Base-by-base conservation (phyloP, 2,797 vertebrate genomes). In the Oryzias dopingdopingensis region DNA sequence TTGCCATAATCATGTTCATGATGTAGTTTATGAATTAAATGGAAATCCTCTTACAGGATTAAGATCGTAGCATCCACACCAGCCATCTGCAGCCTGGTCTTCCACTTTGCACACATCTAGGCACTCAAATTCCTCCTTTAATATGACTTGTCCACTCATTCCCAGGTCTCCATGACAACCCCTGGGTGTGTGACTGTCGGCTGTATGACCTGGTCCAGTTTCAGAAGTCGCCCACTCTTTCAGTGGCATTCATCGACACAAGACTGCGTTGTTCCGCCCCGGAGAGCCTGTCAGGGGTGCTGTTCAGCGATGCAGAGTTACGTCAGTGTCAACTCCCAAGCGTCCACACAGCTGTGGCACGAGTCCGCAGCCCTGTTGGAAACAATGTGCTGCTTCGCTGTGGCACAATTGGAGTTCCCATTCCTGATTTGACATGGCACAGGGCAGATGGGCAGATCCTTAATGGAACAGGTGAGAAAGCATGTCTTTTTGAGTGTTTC, bases 81-180 rank as follows among this genome's bases (percentile, higher is more conserved):
- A 65, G 52, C 84, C 83, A 87, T 88, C 88, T 87, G 87, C 80
- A 82, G 63, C 60, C 74, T 67, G 62, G 32, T 78, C 77, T 72
- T 56, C 79, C 60, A 57, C 56, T 76, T 71, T 62, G 63, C 22
- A 49, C 61, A 70, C 80, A 85, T 74, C 82, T 76, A 75, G 75
- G 75, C 12, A 14, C 42, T 66, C 1, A 2, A 70, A 56, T 72
- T 74, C 10, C 50, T 62, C 45, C 53, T 64, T 48, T 76, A 67
- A 16, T 56, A 53, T 80, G 62, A 70, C 55, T 52, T 83, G 14
- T 83, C 20, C 10, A 26, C 55, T 77, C 50, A 1, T 46, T 54
- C 42, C 52, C 79, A 98, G 96, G 96, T 80, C 93, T 99, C 53
- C 97, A 99, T 83, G 96, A 99, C 88, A 99, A 99, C 79, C 95